Base-by-base conservation (phyloP, 2,797 vertebrate species). In the Sebastes diaconus region DNA sequence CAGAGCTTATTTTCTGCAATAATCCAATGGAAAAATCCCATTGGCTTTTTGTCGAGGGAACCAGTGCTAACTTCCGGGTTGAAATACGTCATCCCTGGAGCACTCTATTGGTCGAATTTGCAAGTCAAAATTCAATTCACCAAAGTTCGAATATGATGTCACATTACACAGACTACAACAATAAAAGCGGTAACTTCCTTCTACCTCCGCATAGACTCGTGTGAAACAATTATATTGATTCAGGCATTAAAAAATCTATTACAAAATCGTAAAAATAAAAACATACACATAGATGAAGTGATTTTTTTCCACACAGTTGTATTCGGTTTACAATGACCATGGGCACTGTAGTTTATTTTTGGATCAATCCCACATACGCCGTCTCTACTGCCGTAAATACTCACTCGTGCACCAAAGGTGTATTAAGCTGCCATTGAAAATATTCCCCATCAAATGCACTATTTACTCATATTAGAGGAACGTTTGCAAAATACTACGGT, bases 231-330 rank as follows among this genome's bases (percentile, higher is more conserved):
- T 50, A 50, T 0, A 20, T 20, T 8, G 18, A 50, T 50, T 50
- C 46, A 50, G 16, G 46, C 7, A 59, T 27, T 24, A 55, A 54
- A 58, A 46, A 59, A 72, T 58, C 8, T 2, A 34, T 65, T 8
- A 46, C 16, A 18, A 18, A 46, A 18, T 50, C 1, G 46, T 50
- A 50, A 50, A 50, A 50, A 50, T 8, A 50, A 18, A 8, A 50
- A 50, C 3, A 50, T 42, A 0, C 0, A 42, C 46, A 50, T 50
- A 18, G 18, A 8, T 20, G 16, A 50, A 50, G 7, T 8, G 18
- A 46, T 46, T 50, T 50, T 39, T 50, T 50, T 18, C 42, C 46
- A 50, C 46, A 20, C 46, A 20, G 6, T 25, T 57, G 34, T 0
- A 13, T 13, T 46, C 1, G 2, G 18, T 72, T 30, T 60, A 72